These are phyloP conservation scores for Lepidothrix coronata DNA, from an alignment of 2,113 vertebrate genomes.

Conservation along the genomic window DNA sequence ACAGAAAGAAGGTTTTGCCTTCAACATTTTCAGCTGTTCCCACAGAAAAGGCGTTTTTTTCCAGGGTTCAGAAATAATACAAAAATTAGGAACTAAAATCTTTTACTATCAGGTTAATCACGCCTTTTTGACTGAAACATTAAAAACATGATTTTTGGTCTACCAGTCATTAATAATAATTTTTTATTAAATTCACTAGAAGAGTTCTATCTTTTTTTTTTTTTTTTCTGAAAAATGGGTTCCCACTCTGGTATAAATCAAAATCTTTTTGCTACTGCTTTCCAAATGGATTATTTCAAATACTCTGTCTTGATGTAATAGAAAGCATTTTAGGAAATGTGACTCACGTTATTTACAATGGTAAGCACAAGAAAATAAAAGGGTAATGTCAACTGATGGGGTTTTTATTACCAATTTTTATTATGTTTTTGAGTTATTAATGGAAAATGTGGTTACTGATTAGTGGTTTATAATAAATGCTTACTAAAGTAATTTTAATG, in stretches of 20 bases:
- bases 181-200: slow-evolving; percentile 55
- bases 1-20: background rate
- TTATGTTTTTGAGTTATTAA: background rate
- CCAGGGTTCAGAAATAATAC: background rate
- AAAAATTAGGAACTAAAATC: background rate
- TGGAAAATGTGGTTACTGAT: background rate
- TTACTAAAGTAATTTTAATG: slow-evolving; percentile 21
- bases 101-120: background rate
- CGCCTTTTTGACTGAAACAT: background rate
- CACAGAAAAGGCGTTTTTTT: background rate
- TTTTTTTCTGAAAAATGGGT: slow-evolving; percentile 56
- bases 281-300: slow-evolving; percentile 1
- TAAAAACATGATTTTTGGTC: background rate
- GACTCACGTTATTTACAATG: background rate
- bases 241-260: slow-evolving; percentile 30
- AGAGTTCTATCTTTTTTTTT: slow-evolving; percentile 46
- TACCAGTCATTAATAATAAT: background rate
- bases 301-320: background rate
- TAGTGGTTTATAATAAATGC: background rate
- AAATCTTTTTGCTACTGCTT: slow-evolving; percentile 14
- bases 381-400: background rate
- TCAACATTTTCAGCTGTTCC: background rate
- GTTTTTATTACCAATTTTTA: background rate
- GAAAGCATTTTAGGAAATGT: background rate
- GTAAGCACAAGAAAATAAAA: background rate